Base-by-base conservation (phyloP, 2,888 invertebrate species). In the Drosophila rellima region DNA sequence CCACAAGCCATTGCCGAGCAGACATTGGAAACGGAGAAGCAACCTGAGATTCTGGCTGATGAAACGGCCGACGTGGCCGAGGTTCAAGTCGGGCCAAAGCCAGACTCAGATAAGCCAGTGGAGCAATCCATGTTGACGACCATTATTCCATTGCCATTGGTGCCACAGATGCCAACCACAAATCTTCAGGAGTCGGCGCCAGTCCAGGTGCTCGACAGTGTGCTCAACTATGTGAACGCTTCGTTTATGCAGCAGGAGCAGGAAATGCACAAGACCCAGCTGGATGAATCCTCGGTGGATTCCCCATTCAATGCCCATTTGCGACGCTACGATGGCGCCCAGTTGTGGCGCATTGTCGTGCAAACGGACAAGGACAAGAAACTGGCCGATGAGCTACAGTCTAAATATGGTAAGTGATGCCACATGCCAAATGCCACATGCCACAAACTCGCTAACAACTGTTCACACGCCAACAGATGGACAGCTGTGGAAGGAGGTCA, bases 281-380 rank as follows among this genome's bases (percentile, higher is more conserved):
- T 29, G 17, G 37, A 42, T 4, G 62, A 50, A 2, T 13, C 60
- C n/a, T 17, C 17, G 10, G 18, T 47, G 13, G 78, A 76, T 26
- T 29, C 60, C 4, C 15, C 59, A 1, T 89, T 82, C 59, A 92
- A 62, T 62, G 82, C 92, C 2, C 74, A 88, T 57, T 74, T 91
- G 60, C 93, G 96, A 44, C 94, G 94, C 54, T 97, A 97, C 91
- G 94, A 95, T 51, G 97, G 96, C 2, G 95, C 95, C 17, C 96
- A 97, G 92, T 92, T 97, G 15, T 96, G 96, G 96, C 94, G 96
- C 88, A 95, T 96, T 42, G 92, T 91, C 6, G 93, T 94, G 13
- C 93, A 93, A 50, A 93, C 93, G 37, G 93, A 94, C 73, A 94
- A 92, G 88, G 94, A 94, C 75, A 93, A 93, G 89, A 93, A 90